Evolutionary conservation across 2,113 vertebrate genomes (phyloP), one percentile per base, ranked within the genome.

Genomic region (Psittacara wagleri): DNA sequence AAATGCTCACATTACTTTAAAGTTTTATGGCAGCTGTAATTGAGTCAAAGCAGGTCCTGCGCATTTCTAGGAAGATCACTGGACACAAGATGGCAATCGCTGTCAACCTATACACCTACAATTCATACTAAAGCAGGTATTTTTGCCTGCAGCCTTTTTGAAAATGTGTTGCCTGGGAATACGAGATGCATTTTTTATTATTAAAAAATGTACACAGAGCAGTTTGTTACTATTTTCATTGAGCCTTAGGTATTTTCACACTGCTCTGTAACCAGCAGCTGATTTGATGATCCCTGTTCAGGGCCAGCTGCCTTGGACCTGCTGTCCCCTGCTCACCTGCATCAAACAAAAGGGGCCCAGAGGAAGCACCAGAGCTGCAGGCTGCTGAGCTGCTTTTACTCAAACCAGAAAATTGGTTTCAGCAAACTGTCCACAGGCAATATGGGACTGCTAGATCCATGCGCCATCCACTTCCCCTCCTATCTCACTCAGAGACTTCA

Each of bases 21-120:
- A 86, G 43, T 75, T 95, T 90, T 92, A 96, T 43, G 35, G 75
- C 55, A 63, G 28, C n/a, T 75, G 43, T 88, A 96, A 88, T 23
- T 63, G 72, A 90, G 67, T 35, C 66, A 89, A 94, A 79, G 83
- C 39, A 92, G 61, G 78, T 61, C 69, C 54, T 39, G 43, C 19
- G 27, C 61, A 35, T 64, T 90, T 90, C 54, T 74, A 39, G 54
- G 80, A 94, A 55, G 46, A 61, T 78, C 41, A 69, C 39, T n/a
- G 54, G 51, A 94, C 75, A 67, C 75, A 86, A 69, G 82, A 59
- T 31, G 63, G 87, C 79, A 92, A 95, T 94, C 2, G 9, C 70
- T 83, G 94, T 73, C 84, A 91, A 44, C 25, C 39, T 17, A 13
- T 39, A 51, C 25, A 74, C 14, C 41, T 90, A 52, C 72, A 73